These are phyloP conservation scores for Eupithecia insigniata DNA, from an alignment of 2,888 invertebrate species.

Conservation along the genomic window DNA sequence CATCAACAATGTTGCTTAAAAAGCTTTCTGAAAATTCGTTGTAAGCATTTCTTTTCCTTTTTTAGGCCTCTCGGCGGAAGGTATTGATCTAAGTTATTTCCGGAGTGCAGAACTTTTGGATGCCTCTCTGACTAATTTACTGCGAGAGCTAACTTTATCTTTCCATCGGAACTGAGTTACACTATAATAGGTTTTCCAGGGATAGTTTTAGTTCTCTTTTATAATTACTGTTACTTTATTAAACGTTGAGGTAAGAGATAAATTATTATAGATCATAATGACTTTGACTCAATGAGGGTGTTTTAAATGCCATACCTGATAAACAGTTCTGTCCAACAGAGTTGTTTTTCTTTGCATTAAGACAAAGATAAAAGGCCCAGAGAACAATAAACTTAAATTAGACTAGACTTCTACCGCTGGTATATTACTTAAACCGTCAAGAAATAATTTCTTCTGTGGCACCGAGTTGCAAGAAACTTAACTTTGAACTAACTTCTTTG, in stretches of 20 bases:
- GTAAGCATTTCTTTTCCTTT: not conserved
- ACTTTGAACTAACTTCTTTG: constrained; percentile 42
- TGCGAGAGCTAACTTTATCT: constrained; percentile 23
- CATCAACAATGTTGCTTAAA: not conserved
- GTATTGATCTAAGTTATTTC: constrained; percentile 65
- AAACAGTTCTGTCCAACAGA: not conserved
- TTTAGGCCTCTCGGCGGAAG: constrained; percentile 5
- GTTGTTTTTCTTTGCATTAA: not conserved
- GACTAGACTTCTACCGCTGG: constrained; percentile 42
- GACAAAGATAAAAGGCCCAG: not conserved
- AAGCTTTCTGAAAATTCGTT: not conserved
- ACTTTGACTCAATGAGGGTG: not conserved
- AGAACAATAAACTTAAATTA: constrained; percentile 1
- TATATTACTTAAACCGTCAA: constrained; percentile 41
- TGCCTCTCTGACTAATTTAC: constrained; percentile 41
- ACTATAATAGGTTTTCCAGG: constrained; percentile 11
- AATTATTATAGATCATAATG: not conserved
- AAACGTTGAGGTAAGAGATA: not conserved
- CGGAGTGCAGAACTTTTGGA: constrained; percentile 42
- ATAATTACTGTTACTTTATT: not conserved
- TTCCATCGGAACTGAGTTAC: constrained; percentile 13
- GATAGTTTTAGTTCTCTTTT: constrained; percentile 3
- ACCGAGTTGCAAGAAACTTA: constrained; percentile 38
- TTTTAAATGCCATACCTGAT: not conserved
- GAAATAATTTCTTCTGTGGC: constrained; percentile 41